These are phyloP conservation scores for Pungitius pungitius DNA, from an alignment of 2,113 vertebrate species.

Conservation along the genomic window DNA sequence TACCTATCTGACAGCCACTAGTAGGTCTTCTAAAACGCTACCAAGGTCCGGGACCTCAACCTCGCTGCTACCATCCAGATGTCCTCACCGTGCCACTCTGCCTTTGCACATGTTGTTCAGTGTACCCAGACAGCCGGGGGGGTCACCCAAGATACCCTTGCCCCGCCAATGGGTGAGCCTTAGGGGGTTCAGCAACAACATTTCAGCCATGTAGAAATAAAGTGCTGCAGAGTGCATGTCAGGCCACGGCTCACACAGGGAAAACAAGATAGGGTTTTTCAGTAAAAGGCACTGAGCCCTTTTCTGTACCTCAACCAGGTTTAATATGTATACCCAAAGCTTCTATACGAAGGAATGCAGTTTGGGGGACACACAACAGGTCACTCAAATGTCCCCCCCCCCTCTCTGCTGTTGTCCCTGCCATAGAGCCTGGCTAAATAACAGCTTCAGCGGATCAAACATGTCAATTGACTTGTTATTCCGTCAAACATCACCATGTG, in stretches of 20 bases:
- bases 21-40: not conserved
- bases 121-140: constrained; percentile 2
- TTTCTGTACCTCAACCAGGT: not conserved
- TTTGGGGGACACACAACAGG: constrained; percentile 7
- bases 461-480: not conserved
- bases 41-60: not conserved
- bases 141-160: not conserved
- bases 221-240: constrained; percentile 15
- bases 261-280: constrained; percentile 9
- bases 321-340: not conserved
- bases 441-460: constrained; percentile 23
- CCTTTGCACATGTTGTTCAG: not conserved
- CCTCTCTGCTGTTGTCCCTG: constrained; percentile 5
- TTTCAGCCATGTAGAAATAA: constrained; percentile 7
- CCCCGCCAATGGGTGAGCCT: constrained; percentile 25
- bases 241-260: constrained; percentile 17
- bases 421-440: constrained; percentile 11
- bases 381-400: not conserved
- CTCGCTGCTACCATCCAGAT: constrained; percentile 13
- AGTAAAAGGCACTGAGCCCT: constrained; percentile 1
- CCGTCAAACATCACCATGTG: not conserved
- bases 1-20: not conserved
- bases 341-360: constrained; percentile 6
- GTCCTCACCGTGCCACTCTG: not conserved
- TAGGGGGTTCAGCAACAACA: constrained; percentile 26